Evolutionary conservation across 2,888 invertebrate genomes (phyloP).

Genomic region (Dynastes tityus): DNA sequence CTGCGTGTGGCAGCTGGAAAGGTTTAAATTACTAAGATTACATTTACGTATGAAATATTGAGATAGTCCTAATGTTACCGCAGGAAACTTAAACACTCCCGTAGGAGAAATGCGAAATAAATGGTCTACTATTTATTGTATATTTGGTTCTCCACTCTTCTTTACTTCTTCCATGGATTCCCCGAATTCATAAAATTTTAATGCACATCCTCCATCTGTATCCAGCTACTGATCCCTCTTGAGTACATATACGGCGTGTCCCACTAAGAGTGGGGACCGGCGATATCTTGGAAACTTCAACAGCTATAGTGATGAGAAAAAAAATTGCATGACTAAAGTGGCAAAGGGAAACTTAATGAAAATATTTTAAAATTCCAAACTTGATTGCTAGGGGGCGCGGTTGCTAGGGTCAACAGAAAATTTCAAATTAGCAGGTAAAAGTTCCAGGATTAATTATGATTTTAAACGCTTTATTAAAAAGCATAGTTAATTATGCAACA

Average conservation of each 20-base stretch:
- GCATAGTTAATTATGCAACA: no score
- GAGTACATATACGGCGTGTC: not conserved
- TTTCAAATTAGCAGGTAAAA: no score
- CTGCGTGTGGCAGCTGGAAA: not conserved
- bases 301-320: no score
- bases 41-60: not conserved
- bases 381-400: no score
- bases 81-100: conserved; percentile 7
- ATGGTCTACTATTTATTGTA: not conserved
- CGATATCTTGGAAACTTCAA: no score
- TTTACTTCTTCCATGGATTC: not conserved
- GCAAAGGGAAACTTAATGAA: no score
- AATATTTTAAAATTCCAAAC: no score
- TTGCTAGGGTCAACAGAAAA: no score
- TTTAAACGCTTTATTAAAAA: no score
- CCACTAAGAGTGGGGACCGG: no score
- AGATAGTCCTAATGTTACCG: not conserved
- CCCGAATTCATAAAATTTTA: conserved; percentile 1
- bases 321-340: no score
- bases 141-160: not conserved
- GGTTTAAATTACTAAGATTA: not conserved
- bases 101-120: not conserved
- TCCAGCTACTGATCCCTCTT: not conserved
- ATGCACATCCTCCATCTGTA: not conserved
- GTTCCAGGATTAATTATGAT: no score